Base-by-base conservation (phyloP, 2,113 vertebrate species). In the Okapia johnstoni region DNA sequence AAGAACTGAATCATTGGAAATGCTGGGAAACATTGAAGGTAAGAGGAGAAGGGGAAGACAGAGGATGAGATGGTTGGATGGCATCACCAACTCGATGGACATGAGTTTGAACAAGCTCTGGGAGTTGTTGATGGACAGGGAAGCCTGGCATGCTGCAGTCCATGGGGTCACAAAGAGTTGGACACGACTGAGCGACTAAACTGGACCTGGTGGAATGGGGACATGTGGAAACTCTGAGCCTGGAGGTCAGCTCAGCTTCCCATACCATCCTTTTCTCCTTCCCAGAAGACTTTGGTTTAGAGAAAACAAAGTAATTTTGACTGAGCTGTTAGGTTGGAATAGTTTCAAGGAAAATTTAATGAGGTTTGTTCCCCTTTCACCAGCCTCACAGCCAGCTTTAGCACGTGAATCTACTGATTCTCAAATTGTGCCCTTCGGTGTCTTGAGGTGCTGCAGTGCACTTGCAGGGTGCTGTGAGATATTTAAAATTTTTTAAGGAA, bases 241-340 rank as follows among this genome's bases (percentile, higher is more conserved):
- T 33, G 28, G 55, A 28, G 2, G 33, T 88, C 28, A 54, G n/a
- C 19, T 28, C 2, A 1, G 0, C 66, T 96, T 54, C 76, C 73
- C 79, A 76, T 8, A 17, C 12, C 5, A 13, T 33, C 52, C 54
- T 96, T 36, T 94, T 80, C 50, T 79, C 26, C 25, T 79, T 77
- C 33, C 43, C 73, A 7, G 50, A 80, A 76, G 70, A 88, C 55
- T 84, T 57, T 50, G 25, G 54, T 48, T 73, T 46, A 76, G 93
- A 70, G 79, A 77, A 97, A 86, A 80, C 23, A 48, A 80, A 58
- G 28, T 84, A n/a, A 25, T 46, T 94, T 90, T 90, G 90, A 95
- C 28, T 46, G 60, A 96, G 76, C 21, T 92, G 2, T 60, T 85
- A 50, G 83, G 3, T 79, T 81, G 30, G 54, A 83, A 81, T 91